Conservation (phyloP, 2,888 invertebrate genomes). For the Neocrepidodera transversa region DNA sequence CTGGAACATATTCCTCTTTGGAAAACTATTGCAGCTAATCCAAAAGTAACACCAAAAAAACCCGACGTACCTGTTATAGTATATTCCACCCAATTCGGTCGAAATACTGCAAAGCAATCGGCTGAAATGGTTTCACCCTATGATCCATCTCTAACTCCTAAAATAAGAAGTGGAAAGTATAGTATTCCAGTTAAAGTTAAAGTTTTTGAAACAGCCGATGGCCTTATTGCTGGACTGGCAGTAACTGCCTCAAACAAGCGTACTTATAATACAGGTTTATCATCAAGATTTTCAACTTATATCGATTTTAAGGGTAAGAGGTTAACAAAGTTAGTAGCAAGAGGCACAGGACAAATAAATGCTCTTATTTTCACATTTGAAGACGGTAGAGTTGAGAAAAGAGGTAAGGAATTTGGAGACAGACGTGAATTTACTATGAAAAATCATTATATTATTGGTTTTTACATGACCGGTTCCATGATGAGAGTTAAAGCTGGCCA, state of each 20-base stretch:
- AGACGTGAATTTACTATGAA: neutral
- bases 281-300: too few species aligned
- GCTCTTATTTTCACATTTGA: neutral
- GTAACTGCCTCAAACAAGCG: neutral
- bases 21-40: neutral
- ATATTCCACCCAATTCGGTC: neutral
- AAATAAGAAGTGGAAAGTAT: neutral
- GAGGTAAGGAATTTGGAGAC: neutral
- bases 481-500: neutral
- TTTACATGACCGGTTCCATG: neutral
- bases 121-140: neutral
- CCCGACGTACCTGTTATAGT: neutral
- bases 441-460: neutral
- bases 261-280: neutral
- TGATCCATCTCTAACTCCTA: neutral
- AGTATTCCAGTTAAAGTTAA: neutral
- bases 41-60: neutral
- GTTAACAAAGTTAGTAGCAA: neutral
- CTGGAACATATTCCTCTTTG: neutral
- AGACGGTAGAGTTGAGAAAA: neutral
- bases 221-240: neutral
- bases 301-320: neutral
- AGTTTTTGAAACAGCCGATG: neutral
- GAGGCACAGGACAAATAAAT: neutral
- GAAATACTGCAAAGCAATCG: neutral